Conservation (phyloP, 2,113 vertebrate genomes). For the Nannobrachium achirus region DNA sequence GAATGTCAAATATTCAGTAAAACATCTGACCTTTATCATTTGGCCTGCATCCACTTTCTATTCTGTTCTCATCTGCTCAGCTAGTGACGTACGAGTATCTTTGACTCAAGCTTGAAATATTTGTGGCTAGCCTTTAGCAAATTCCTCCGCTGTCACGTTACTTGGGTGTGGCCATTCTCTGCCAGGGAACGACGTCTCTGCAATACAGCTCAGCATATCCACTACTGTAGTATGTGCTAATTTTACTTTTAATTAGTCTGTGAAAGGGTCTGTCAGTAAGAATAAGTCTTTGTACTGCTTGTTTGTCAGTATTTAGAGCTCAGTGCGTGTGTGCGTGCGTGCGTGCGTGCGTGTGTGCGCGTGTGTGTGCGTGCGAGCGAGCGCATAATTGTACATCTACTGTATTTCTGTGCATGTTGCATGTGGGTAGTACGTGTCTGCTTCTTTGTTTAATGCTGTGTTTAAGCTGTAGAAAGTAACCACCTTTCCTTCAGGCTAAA, state of each 20-base stretch:
- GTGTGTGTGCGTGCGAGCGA: background rate
- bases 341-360: background rate
- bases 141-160: constrained; percentile 73
- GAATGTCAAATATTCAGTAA: constrained; percentile 30
- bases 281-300: background rate
- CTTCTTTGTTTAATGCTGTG: constrained; percentile 12
- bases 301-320: constrained; percentile 1
- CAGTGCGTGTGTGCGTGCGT: background rate
- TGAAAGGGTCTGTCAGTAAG: background rate
- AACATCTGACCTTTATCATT: constrained; percentile 38
- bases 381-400: constrained; percentile 55
- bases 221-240: constrained; percentile 7
- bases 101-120: constrained; percentile 69
- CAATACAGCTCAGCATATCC: background rate
- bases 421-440: background rate
- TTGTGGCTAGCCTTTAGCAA: constrained; percentile 69
- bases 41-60: background rate
- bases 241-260: constrained; percentile 16
- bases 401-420: background rate
- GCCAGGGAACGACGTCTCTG: constrained; percentile 9
- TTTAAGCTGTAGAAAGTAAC: constrained; percentile 47
- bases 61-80: constrained; percentile 45
- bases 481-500: constrained; percentile 66
- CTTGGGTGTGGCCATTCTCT: constrained; percentile 61
- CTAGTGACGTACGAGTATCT: constrained; percentile 56